Conservation (phyloP, 2,888 invertebrate species). For the Serripes groenlandicus region DNA sequence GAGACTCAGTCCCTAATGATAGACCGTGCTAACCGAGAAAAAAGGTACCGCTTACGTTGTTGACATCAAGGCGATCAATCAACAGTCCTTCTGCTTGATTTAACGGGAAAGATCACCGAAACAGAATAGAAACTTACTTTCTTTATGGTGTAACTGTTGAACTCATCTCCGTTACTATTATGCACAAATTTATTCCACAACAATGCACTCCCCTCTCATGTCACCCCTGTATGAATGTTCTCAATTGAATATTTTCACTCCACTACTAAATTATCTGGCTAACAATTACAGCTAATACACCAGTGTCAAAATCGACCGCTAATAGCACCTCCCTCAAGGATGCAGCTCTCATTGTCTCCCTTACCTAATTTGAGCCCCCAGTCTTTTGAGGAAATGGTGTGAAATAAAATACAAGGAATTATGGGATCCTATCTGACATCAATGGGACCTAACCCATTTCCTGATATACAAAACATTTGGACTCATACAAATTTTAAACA, state of each 20-base stretch:
- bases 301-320: constrained; percentile 56
- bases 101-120: constrained; percentile 62
- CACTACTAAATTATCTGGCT: constrained; percentile 57
- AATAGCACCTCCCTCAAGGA: constrained; percentile 45
- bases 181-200: constrained; percentile 51
- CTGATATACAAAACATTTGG: too few species aligned
- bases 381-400: constrained; percentile 18
- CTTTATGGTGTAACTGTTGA: constrained; percentile 57
- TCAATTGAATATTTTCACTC: constrained; percentile 52
- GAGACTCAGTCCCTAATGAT: constrained; percentile 54
- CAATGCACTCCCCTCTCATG: constrained; percentile 25
- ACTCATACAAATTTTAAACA: too few species aligned
- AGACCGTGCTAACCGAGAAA: constrained; percentile 46
- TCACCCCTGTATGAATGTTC: constrained; percentile 57
- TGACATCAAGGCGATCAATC: constrained; percentile 58
- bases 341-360: constrained; percentile 50
- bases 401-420: too few species aligned
- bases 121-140: constrained; percentile 52
- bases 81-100: constrained; percentile 58
- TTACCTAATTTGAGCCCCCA: constrained; percentile 23
- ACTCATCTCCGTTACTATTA: constrained; percentile 47
- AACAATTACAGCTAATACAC: constrained; percentile 67
- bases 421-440: too few species aligned
- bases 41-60: constrained; percentile 32
- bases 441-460: too few species aligned